Evolutionary conservation across 2,797 vertebrate species (phyloP), one percentile per base, ranked within the genome.

Genomic region (Fratercula arctica): DNA sequence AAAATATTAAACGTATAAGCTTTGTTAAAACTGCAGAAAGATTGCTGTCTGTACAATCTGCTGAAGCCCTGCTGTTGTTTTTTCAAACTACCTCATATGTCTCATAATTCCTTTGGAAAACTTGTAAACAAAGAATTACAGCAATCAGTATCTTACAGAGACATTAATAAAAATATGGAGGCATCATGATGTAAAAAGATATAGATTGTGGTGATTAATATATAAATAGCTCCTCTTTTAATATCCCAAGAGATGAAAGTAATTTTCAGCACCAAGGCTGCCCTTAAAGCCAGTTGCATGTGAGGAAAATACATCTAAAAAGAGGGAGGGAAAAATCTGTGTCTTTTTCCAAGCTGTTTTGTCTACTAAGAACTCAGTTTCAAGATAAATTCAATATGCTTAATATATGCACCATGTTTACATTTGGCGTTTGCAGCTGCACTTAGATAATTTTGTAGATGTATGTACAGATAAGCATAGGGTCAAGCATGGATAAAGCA

Each of bases 341-440:
- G 66, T 50, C 73, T 87, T 90, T 95, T 95, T 94, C 87, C 83
- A 93, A 96, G 80, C 61, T 94, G 64, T 68, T 89, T 81, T 56
- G 41, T 70, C 60, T 80, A 91, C 39, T 93, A 93, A 93, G 61
- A 96, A 81, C 50, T 75, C 74, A 37, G 79, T 89, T 95, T 73
- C 73, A 57, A 93, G 95, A 95, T 64, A 95, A 97, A 95, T 46
- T 93, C 95, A 93, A 84, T 89, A 93, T 51, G 79, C 29, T 1
- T 79, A 84, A 91, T 86, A 84, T 41, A 86, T 3, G 4, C 63
- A 69, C 31, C 64, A 60, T 43, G n/a, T 79, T 94, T 95, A 76
- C 33, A 57, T 73, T 82, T 61, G 17, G 7, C 0, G 0, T 93
- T 96, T 81, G 74, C 31, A 87, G 48, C 60, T 77, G 87, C 63